phyloP scores from a whole-genome alignment of 2,113 vertebrate genomes.

The Hyperopisus bebe region DNA sequence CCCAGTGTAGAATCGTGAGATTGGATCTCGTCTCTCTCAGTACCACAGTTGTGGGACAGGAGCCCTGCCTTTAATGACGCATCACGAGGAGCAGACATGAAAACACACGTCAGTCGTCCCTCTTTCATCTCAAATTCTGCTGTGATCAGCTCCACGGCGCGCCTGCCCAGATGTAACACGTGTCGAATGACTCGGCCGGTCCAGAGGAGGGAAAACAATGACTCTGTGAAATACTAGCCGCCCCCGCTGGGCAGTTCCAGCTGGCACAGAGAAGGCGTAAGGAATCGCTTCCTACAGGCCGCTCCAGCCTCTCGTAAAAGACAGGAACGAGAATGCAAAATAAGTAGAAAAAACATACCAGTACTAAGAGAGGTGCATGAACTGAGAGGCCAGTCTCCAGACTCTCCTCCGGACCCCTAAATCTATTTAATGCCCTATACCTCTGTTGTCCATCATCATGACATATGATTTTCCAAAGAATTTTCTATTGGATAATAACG shows the following conservation, averaged over 20 bases:
- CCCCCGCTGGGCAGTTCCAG: background rate
- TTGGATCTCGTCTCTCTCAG: background rate
- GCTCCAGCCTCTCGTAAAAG: background rate
- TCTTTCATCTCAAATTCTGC: background rate
- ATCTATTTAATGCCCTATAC: slow-evolving; percentile 74
- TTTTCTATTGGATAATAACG: slow-evolving; percentile 73
- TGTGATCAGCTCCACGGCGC: background rate
- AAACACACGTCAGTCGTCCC: background rate
- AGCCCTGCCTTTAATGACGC: background rate
- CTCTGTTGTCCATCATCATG: slow-evolving; percentile 74
- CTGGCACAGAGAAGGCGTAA: slow-evolving; percentile 6
- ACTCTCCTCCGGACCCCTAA: slow-evolving; percentile 69
- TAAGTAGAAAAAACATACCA: slow-evolving; percentile 39
- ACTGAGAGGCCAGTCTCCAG: slow-evolving; percentile 36
- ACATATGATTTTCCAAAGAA: slow-evolving; percentile 78
- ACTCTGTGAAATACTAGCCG: background rate
- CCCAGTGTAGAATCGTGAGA: background rate
- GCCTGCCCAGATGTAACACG: slow-evolving; percentile 3
- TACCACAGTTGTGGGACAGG: background rate
- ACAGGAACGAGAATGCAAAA: slow-evolving; percentile 20
- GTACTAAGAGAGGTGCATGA: slow-evolving; percentile 20
- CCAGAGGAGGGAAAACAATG: slow-evolving; percentile 2
- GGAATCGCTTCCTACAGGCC: slow-evolving; percentile 12
- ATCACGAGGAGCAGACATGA: background rate
- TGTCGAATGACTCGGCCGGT: background rate